Percentiles rank a stretch among this genome's conserved stretches.
These are phyloP conservation scores for Hydra vulgaris DNA, from an alignment of 30 jellyfish, hydroid and myxozoan genomes.

Conservation along the genomic window DNA sequence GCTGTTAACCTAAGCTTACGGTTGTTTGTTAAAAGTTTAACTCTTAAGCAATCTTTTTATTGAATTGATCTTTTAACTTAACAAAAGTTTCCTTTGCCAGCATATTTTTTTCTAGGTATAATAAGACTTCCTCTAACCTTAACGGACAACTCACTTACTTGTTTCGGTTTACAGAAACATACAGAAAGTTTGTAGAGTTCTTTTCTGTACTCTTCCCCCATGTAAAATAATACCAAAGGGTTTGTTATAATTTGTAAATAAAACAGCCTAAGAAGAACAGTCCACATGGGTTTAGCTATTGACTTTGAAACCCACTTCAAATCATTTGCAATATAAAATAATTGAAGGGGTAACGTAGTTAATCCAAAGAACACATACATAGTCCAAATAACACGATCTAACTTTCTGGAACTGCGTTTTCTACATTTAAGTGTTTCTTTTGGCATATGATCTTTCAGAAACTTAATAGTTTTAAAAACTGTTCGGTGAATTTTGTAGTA, in stretches of 20 bases:
- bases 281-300: constrained; percentile 33
- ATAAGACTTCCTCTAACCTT: background rate
- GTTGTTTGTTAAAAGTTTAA: background rate
- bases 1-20: background rate
- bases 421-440: constrained; percentile 28
- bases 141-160: background rate
- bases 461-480: constrained; percentile 20
- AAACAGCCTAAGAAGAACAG: constrained; percentile 54
- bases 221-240: constrained; percentile 77
- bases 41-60: background rate
- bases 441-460: constrained; percentile 25
- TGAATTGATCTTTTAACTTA: too few relatives aligned
- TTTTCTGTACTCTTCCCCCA: constrained; percentile 63
- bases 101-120: background rate
- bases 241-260: constrained; percentile 50
- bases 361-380: constrained; percentile 41
- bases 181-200: constrained; percentile 19
- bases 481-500: constrained; percentile 43
- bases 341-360: constrained; percentile 61
- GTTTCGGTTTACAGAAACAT: background rate
- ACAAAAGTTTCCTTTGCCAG: background rate
- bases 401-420: constrained; percentile 43
- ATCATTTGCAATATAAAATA: constrained; percentile 43
- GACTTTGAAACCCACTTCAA: constrained; percentile 20
- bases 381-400: constrained; percentile 49